phyloP scores from a whole-genome alignment of 2,888 invertebrate species.

The Yponomeuta malinellus region DNA sequence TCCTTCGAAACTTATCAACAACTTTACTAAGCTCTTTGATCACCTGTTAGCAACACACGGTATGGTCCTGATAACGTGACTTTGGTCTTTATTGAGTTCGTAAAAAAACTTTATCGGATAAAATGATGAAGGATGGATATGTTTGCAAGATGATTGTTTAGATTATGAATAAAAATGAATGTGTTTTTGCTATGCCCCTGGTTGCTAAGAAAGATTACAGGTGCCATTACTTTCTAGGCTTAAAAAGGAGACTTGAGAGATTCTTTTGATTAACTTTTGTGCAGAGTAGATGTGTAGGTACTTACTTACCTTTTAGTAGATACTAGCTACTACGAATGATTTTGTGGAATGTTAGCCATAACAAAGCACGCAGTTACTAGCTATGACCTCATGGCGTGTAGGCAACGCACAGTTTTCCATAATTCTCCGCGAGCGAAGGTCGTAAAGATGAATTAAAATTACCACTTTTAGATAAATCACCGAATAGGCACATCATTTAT shows the following conservation, averaged over 20 bases:
- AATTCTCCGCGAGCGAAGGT: constrained; percentile 18
- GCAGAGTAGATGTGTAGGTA: neutral
- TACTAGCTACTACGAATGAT: neutral
- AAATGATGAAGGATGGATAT: neutral
- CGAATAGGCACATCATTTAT: neutral
- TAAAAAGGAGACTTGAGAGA: too few species aligned
- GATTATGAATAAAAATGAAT: too few species aligned
- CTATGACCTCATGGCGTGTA: constrained; percentile 4
- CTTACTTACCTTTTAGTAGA: neutral
- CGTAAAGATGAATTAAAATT: constrained; percentile 17
- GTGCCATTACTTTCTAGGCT: too few species aligned
- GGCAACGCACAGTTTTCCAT: constrained; percentile 1
- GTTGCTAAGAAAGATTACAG: too few species aligned
- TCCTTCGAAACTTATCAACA: too few species aligned
- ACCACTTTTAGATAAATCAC: neutral
- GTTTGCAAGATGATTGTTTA: too few species aligned
- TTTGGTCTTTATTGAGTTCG: neutral
- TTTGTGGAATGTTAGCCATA: neutral
- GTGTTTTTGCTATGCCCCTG: too few species aligned
- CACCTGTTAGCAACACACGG: neutral
- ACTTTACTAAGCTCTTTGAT: neutral
- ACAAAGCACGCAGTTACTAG: neutral
- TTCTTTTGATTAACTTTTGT: neutral
- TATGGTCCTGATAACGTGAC: neutral
- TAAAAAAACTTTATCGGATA: neutral